Evolutionary conservation across 2,113 vertebrate genomes (phyloP).

Genomic region (Tragelaphus imberbis): DNA sequence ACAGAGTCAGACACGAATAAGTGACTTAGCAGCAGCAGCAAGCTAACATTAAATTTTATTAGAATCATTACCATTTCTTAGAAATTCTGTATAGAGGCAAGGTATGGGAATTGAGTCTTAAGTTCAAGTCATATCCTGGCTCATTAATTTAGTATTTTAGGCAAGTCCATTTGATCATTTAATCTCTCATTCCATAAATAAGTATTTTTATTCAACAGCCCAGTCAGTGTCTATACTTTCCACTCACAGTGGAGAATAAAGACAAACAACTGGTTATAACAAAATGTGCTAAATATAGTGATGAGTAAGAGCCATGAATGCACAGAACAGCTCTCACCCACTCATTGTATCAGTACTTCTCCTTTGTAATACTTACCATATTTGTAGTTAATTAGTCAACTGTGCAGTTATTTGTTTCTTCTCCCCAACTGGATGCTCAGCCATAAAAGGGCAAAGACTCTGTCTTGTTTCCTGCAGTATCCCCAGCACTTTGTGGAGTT

Average conservation of each 20-base stretch:
- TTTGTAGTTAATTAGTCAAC: background rate
- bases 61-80: background rate
- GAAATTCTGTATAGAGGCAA: background rate
- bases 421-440: background rate
- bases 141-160: conserved; percentile 3
- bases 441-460: background rate
- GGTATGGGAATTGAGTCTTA: background rate
- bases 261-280: background rate
- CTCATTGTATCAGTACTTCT: background rate
- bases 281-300: background rate
- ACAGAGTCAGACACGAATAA: too few species aligned
- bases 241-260: background rate
- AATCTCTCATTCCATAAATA: background rate
- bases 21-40: background rate
- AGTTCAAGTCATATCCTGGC: background rate
- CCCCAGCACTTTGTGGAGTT: background rate
- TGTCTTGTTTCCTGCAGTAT: background rate
- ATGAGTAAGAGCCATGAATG: background rate
- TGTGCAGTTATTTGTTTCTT: background rate
- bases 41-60: background rate
- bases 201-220: background rate
- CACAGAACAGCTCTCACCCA: background rate
- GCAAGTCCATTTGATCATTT: background rate
- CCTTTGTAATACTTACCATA: background rate
- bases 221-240: background rate